These are phyloP conservation scores for Aplodontia rufa DNA, from an alignment of 2,113 vertebrate genomes.

Conservation along the genomic window DNA sequence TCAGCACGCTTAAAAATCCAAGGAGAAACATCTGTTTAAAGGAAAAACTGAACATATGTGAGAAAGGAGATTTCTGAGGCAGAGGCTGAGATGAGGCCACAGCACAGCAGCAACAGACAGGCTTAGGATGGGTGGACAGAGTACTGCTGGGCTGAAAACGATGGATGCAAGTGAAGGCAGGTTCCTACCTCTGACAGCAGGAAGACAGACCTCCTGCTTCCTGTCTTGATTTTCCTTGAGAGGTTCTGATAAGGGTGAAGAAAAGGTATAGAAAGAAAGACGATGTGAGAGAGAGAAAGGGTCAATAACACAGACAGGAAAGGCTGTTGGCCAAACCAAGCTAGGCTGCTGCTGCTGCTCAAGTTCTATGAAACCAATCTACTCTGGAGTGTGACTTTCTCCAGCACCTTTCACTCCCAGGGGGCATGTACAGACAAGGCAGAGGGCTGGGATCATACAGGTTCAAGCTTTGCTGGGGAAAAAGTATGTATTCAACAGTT, in stretches of 20 bases:
- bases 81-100: no score
- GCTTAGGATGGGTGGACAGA: rapidly evolving
- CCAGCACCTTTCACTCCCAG: background rate
- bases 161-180: background rate
- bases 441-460: background rate
- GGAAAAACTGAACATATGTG: background rate
- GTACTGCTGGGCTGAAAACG: no score
- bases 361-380: background rate
- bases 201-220: background rate
- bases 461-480: background rate
- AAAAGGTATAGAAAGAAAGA: background rate
- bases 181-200: background rate
- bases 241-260: background rate
- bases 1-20: background rate
- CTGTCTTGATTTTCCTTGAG: background rate
- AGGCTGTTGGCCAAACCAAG: background rate
- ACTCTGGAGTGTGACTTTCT: background rate
- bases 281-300: background rate
- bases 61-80: background rate
- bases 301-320: rapidly evolving
- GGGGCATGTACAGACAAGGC: background rate
- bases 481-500: background rate
- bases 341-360: no score
- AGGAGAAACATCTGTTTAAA: background rate
- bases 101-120: background rate